Percentiles rank a stretch among this genome's conserved stretches.
phyloP scores from a whole-genome alignment of 2,888 invertebrate species.

The Chesias legatella region DNA sequence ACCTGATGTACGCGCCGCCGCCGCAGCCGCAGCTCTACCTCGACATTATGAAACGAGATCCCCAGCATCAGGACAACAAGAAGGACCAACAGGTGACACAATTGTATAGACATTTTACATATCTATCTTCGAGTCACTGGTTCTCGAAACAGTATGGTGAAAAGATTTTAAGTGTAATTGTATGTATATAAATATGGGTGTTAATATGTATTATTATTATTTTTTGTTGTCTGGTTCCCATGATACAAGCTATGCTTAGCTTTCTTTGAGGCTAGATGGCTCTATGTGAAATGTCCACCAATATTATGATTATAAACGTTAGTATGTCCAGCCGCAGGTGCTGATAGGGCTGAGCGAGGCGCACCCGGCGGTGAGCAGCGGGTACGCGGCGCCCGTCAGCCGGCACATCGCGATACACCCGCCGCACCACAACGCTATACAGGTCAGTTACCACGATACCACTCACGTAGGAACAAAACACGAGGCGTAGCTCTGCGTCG shows the following conservation, averaged over 20 bases:
- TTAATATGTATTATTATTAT: too few species aligned
- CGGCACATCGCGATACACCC: constrained; percentile 62
- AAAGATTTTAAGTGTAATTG: neutral
- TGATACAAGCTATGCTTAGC: too few species aligned
- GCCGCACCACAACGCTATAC: constrained; percentile 60
- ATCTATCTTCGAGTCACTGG: too few species aligned
- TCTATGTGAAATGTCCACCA: too few species aligned
- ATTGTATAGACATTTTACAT: too few species aligned
- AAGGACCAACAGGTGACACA: constrained; percentile 68
- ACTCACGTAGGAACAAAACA: too few species aligned
- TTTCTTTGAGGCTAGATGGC: too few species aligned
- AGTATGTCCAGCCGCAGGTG: constrained; percentile 50
- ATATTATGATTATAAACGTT: constrained; percentile 7
- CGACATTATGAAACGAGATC: constrained; percentile 63
- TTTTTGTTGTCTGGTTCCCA: too few species aligned
- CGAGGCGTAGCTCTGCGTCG: constrained; percentile 5
- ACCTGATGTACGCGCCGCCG: constrained; percentile 61
- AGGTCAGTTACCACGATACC: constrained; percentile 38
- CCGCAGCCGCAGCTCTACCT: constrained; percentile 64
- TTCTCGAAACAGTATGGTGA: too few species aligned
- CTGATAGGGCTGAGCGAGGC: constrained; percentile 67
- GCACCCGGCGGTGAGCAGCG: constrained; percentile 63
- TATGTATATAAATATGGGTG: neutral
- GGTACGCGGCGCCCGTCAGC: constrained; percentile 55
- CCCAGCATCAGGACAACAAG: constrained; percentile 61